Base-by-base conservation (phyloP, 1,140 invertebrate genomes). In the Cydia strobilella region DNA sequence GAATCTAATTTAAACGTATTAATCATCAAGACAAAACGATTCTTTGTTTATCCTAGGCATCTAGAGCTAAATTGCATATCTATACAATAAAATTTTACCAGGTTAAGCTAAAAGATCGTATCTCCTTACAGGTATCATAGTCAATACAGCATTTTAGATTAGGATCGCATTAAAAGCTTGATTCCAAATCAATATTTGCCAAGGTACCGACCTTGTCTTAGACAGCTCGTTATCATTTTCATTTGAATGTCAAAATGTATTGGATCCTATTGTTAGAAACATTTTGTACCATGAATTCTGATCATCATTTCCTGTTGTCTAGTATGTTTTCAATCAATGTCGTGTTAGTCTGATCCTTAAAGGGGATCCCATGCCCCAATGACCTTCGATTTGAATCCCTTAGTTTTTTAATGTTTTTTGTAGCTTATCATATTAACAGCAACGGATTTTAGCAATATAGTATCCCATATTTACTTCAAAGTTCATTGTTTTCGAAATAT, bases 171-270 rank as follows among this genome's bases (percentile, higher is more conserved):
- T 35, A 69, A 66, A 66, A 66, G 65, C 65, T 35, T 20, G 65
- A 69, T 18, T 18, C 65, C 31, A 35, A 69, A 69, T 69, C 65
- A 69, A 69, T 69, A 69, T 69, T 69, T 69, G 65, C 65, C 65
- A 69, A 69, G 65, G 65, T 73, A 27, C 23, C 15, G 75, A 78
- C 87, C 89, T 90, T 88, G 84, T 31, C 25, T 77, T 76, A 79
- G 86, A 87, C 86, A 87, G 82, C 84, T 87, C 76, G 83, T 86
- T 87, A 85, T 72, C 78, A 78, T 83, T 82, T 78, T 80, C 75
- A 82, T 86, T 82, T 79, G 82, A 86, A 86, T 88, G 84, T 90
- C 85, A 84, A 77, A 82, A 82, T 71, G 84, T 76, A 72, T 51
- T 76, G 54, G 79, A 80, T 76, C 72, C 82, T 76, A 88, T 90